Conservation (phyloP, 2,888 invertebrate species). For the Microplitis manilae region DNA sequence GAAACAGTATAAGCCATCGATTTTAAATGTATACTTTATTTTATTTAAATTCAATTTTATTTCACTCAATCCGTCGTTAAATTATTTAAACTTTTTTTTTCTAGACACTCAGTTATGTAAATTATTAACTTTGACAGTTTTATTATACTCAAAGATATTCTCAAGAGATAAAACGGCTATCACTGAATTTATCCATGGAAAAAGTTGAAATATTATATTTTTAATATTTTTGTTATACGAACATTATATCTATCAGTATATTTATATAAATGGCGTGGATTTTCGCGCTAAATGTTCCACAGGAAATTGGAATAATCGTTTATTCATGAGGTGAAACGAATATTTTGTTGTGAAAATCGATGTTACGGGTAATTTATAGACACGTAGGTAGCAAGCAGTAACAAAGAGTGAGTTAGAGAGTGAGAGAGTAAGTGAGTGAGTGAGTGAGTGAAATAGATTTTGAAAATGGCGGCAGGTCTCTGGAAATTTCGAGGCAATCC, state of each 20-base stretch:
- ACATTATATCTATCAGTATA: background rate
- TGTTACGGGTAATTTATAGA: constrained; percentile 40
- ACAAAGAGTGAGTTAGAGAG: background rate
- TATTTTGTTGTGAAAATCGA: constrained; percentile 41
- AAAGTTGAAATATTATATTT: background rate
- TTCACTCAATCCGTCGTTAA: background rate
- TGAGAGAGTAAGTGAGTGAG: background rate
- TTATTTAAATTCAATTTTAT: background rate
- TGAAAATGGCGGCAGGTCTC: background rate
- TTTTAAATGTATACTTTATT: background rate
- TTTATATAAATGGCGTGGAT: constrained; percentile 17
- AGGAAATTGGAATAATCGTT: constrained; percentile 41
- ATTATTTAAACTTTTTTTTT: background rate
- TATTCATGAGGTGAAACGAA: constrained; percentile 40
- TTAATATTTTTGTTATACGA: background rate
- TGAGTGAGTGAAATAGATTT: background rate
- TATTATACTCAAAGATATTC: background rate
- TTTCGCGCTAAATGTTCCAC: constrained; percentile 18
- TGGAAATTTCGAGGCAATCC: constrained; percentile 35
- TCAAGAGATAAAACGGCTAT: background rate
- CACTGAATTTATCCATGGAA: background rate
- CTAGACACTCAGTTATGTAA: constrained; percentile 4
- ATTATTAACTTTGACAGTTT: constrained; percentile 17
- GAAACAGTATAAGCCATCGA: constrained; percentile 16
- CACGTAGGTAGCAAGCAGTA: constrained; percentile 25